Conservation (phyloP, 2,888 invertebrate species). For the Pecten maximus region DNA sequence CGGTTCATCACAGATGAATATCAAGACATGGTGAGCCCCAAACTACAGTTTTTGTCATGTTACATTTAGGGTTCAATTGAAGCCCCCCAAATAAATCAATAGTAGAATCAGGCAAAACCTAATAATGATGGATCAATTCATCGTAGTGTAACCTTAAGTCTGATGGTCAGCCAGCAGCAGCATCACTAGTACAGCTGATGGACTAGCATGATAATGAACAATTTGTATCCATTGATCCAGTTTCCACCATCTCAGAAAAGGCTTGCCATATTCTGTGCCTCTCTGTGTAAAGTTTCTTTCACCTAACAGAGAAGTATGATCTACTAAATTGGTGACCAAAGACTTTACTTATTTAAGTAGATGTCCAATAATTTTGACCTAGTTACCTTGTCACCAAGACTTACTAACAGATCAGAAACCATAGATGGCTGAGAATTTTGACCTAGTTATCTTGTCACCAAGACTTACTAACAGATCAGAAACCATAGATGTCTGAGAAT, state of each 20-base stretch:
- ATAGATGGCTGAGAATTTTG: too few species aligned
- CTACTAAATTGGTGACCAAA: too few species aligned
- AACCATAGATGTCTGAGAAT: too few species aligned
- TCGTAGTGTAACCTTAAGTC: not conserved
- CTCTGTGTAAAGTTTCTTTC: too few species aligned
- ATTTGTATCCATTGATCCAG: not conserved
- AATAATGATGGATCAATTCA: conserved; percentile 1
- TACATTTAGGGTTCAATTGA: not conserved
- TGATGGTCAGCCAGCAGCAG: not conserved
- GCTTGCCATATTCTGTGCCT: not conserved
- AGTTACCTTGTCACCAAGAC: too few species aligned
- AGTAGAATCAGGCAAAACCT: not conserved
- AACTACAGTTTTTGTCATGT: not conserved
- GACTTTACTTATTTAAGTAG: too few species aligned
- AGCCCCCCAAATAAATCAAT: not conserved
- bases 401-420: too few species aligned
- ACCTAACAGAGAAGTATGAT: too few species aligned
- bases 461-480: too few species aligned
- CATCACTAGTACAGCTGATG: not conserved
- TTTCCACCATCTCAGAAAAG: not conserved
- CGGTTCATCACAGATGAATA: not conserved
- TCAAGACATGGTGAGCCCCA: not conserved
- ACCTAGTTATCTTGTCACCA: too few species aligned
- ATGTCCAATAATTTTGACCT: too few species aligned
- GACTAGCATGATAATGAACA: not conserved